These are phyloP conservation scores for Galerucella pusilla DNA, from an alignment of 2,888 invertebrate species.

Conservation along the genomic window DNA sequence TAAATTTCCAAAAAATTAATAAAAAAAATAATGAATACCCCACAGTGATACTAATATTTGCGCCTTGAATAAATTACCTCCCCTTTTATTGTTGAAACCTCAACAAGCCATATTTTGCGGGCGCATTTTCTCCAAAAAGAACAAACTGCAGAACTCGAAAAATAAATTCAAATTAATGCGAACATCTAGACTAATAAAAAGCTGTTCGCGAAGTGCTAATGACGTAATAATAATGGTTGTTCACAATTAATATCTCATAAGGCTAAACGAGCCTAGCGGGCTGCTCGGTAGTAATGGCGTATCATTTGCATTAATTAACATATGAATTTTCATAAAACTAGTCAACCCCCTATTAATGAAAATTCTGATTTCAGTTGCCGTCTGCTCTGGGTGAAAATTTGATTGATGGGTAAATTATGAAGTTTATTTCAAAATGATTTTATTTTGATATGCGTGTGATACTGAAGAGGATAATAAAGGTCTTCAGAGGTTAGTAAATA, in stretches of 20 bases:
- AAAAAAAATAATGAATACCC: too few relatives aligned
- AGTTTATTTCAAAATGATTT: conserved; percentile 20
- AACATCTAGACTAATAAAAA: conserved; percentile 57
- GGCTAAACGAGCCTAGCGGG: conserved; percentile 55
- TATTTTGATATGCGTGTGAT: too few relatives aligned
- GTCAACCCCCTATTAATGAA: conserved; percentile 40
- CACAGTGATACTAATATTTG: too few relatives aligned
- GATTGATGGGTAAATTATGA: conserved; percentile 32
- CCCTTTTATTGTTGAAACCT: neutral
- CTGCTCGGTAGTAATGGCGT: conserved; percentile 59
- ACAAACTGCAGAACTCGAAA: conserved; percentile 33
- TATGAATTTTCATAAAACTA: conserved; percentile 56
- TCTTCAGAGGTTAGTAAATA: neutral
- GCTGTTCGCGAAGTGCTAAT: conserved; percentile 62
- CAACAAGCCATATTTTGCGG: conserved; percentile 7
- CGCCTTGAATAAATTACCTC: neutral
- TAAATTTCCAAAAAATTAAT: too few relatives aligned
- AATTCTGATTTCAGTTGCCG: conserved; percentile 36
- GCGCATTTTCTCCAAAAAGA: conserved; percentile 20
- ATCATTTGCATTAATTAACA: conserved; percentile 61
- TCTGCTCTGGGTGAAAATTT: neutral
- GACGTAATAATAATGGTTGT: conserved; percentile 65
- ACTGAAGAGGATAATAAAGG: neutral
- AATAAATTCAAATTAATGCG: conserved; percentile 61
- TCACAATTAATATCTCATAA: conserved; percentile 66